Evolutionary conservation across 1,140 invertebrate species (phyloP), one percentile per base, ranked within the genome.

Genomic region (Mizuhopecten yessoensis): DNA sequence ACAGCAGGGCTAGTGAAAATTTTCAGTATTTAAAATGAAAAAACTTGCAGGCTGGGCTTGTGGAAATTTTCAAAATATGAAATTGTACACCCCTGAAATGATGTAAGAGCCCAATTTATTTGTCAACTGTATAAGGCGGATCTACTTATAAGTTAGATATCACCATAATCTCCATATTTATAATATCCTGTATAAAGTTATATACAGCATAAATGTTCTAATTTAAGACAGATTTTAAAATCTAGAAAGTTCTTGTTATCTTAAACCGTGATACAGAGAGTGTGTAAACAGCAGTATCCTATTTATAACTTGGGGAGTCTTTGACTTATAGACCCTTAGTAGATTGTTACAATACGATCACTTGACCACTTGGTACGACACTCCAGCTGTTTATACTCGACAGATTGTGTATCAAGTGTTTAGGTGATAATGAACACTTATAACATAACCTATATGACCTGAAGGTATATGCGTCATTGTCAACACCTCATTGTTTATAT

Each of bases 381-480:
- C n/a, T 29, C 23, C 57, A 75, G 57, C 57, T 75, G 45, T 49
- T n/a, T n/a, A 75, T 5, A 75, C 42, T 45, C 1, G 9, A 45
- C 23, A 75, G 57, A 75, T 75, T 75, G 57, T n/a, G 57, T 75
- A 29, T 75, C 57, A 75, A 45, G 42, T n/a, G 57, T 75, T 75
- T 75, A 75, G 57, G 45, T 29, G n/a, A 75, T 29, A 75, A 7
- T 75, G 57, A 5, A 29, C 57, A 5, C 57, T 75, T n/a, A n/a
- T 75, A 7, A 29, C 5, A 29, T 17, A 11, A 17, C 57, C n/a
- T 75, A 75, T 17, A 29, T 5, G 23, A 29, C 57, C 15, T 57
- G 2, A 20, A 57, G 13, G 23, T 75, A 75, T 75, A 75, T n/a
- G 57, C 57, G 5, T 75, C n/a, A 39, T 39, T 39, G 36, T 57